These are phyloP conservation scores for Ophioderma brevispina DNA, from an alignment of 35 echinoderm and acorn worm species.

Conservation along the genomic window DNA sequence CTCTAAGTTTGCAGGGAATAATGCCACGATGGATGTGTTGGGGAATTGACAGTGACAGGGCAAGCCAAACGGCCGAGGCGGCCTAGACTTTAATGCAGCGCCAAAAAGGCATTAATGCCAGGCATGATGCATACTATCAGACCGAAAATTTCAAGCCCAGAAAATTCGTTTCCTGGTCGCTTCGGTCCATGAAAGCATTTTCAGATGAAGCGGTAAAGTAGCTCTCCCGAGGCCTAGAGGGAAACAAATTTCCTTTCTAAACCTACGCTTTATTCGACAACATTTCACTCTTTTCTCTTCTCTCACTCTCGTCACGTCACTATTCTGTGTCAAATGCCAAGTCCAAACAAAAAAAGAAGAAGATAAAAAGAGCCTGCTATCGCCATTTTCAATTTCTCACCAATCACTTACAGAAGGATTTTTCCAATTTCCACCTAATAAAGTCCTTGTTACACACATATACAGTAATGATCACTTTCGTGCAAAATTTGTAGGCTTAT, in stretches of 20 bases:
- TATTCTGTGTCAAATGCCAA: not conserved
- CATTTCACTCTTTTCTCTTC: not conserved
- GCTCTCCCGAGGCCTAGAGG: slow-evolving; percentile 6
- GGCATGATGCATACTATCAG: not conserved
- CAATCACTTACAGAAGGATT: not conserved
- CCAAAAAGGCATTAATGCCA: slow-evolving; percentile 13
- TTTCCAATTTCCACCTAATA: not conserved
- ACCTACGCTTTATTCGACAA: not conserved
- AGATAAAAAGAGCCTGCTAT: not conserved
- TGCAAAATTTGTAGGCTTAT: not conserved
- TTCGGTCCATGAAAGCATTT: slow-evolving; percentile 13
- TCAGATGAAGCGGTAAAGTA: not conserved
- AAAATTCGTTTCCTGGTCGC: slow-evolving; percentile 3
- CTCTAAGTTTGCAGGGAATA: not conserved
- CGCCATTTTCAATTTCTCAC: slow-evolving; percentile 2
- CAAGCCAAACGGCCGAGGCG: slow-evolving; percentile 10
- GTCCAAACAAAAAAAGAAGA: not conserved
- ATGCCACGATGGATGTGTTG: slow-evolving; percentile 2
- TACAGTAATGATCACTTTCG: slow-evolving; percentile 5
- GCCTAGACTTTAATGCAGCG: slow-evolving; percentile 12
- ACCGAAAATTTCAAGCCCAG: slow-evolving; percentile 5
- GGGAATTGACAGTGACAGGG: not conserved
- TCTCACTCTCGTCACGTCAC: not conserved
- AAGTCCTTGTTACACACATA: slow-evolving; percentile 1
- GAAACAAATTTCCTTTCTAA: slow-evolving; percentile 11